Evolutionary conservation across 2,113 vertebrate genomes (phyloP), one percentile per base, ranked within the genome.

Genomic region (Proterorhinus semilunaris): DNA sequence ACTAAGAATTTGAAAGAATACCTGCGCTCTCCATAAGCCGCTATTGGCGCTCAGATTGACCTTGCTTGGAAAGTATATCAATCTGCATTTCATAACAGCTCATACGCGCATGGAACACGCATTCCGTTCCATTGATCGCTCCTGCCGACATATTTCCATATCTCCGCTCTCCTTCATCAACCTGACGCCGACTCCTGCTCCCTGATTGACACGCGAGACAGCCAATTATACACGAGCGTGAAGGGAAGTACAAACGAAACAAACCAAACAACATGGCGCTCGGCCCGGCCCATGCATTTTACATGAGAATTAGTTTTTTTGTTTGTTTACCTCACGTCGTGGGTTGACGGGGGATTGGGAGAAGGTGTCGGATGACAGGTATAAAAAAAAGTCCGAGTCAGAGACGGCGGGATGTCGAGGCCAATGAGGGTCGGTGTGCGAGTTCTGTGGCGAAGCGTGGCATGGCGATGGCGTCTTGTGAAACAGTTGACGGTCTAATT

Each of bases 201-300:
- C 21, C 46, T 86, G 86, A 90, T 79, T 89, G 87, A 89, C 87
- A 75, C 6, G 55, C 13, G 16, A 83, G 86, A 88, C 87, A 84
- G 71, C 82, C 86, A 86, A 86, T 87, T 86, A 85, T 83, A 80
- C 68, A 79, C 82, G 71, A 70, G 54, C 12, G 42, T 62, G 79
- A 83, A 78, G 82, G 71, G 45, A 81, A 71, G 70, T 11, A 27
- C 5, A 53, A 17, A 53, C 16, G 17, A 6, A 53, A 8, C 10
- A 55, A 11, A 55, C 21, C 6, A 13, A 65, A 81, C 79, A 65
- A 44, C 76, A 72, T 72, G 74, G 53, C 63, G 66, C 69, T 74
- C 0, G 8, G 70, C 70, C 77, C 50, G 52, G 36, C 57, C 70
- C 13, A 86, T 89, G 86, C 82, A 90, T 87, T 82, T 89, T 87